Conservation (phyloP, 2,888 invertebrate genomes). For the Caenorhabditis zanzibari region DNA sequence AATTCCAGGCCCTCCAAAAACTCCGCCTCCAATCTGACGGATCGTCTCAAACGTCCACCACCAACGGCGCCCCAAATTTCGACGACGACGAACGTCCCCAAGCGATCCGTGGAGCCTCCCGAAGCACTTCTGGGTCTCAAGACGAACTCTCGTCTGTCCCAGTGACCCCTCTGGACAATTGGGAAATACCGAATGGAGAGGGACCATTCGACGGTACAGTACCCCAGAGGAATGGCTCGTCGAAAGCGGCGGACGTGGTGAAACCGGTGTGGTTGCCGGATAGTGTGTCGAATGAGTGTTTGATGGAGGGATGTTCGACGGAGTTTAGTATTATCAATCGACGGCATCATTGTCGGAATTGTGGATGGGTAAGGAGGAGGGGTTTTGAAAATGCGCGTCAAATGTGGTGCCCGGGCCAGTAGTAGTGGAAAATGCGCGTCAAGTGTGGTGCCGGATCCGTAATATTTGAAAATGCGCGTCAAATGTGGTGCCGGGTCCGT, state of each 20-base stretch:
- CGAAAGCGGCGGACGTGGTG: constrained; percentile 82
- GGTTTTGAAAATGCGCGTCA: too few relatives aligned
- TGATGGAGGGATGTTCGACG: constrained; percentile 88
- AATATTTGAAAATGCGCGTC: too few relatives aligned
- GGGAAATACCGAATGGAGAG: constrained; percentile 1
- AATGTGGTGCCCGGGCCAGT: too few relatives aligned
- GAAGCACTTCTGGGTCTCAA: constrained; percentile 38
- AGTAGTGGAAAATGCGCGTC: too few relatives aligned
- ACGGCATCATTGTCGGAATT: constrained; percentile 91
- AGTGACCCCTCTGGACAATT: constrained; percentile 45
- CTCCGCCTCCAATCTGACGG: neutral
- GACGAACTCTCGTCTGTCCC: constrained; percentile 61
- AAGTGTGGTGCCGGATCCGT: too few relatives aligned
- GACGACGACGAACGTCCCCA: constrained; percentile 42
- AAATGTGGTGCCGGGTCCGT: too few relatives aligned
- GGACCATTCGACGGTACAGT: constrained; percentile 9
- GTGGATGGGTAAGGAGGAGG: constrained; percentile 89
- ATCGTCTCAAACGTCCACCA: neutral
- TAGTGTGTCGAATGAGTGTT: constrained; percentile 89
- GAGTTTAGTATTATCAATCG: constrained; percentile 91
- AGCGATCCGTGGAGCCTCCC: constrained; percentile 18
- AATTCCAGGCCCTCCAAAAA: too few relatives aligned
- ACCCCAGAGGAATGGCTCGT: constrained; percentile 7
- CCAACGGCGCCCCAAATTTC: neutral
- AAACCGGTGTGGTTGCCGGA: constrained; percentile 93